Evolutionary conservation across 2,797 vertebrate genomes (phyloP).

Genomic region (Channallabes apus): DNA sequence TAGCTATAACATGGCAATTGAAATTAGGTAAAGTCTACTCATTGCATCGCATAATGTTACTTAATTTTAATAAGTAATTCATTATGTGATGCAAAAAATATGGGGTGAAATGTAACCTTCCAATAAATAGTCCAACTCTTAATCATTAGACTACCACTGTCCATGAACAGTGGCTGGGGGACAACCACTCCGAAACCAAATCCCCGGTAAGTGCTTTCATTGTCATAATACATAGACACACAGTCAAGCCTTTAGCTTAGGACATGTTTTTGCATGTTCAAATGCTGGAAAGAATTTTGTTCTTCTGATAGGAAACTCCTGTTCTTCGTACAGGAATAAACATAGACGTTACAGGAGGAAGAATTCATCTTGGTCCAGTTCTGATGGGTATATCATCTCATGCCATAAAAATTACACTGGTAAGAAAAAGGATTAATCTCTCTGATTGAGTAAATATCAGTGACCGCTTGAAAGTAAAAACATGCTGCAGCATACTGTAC

Average conservation of each 20-base stretch:
- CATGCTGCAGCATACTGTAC: no score
- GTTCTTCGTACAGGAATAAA: rapidly evolving
- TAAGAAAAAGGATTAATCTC: neutral
- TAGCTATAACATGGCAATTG: no score
- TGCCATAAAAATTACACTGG: neutral
- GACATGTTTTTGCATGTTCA: neutral
- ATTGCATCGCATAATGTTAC: no score
- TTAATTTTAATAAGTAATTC: no score
- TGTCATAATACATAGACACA: no score
- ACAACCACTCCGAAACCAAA: neutral
- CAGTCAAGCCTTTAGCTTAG: neutral
- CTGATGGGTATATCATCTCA: neutral
- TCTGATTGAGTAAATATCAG: neutral
- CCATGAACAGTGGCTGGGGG: neutral
- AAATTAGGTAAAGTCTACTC: no score
- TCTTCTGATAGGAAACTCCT: neutral
- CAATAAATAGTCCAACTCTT: no score
- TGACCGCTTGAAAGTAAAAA: neutral
- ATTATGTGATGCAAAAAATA: no score
- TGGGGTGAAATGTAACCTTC: no score
- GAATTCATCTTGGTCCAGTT: neutral
- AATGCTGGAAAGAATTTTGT: neutral
- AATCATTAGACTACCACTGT: no score
- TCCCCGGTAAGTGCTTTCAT: neutral
- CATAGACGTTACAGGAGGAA: neutral